Conservation (phyloP, 2,888 invertebrate genomes). For the Bedellia somnulentella region DNA sequence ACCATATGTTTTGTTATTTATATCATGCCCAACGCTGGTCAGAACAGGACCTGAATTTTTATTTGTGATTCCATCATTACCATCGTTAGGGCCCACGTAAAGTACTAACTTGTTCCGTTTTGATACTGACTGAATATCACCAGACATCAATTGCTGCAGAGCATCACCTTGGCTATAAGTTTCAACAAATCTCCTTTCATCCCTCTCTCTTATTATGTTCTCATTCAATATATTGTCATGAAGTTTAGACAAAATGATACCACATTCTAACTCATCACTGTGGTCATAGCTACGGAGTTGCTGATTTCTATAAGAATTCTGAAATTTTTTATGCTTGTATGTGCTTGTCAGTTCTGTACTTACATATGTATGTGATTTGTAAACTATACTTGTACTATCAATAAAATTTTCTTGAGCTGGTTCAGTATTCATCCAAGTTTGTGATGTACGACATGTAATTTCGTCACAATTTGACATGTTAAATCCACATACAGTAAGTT, state of each 20-base stretch:
- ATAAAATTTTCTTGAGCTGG: too few species aligned
- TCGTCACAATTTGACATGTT: too few species aligned
- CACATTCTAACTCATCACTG: conserved; percentile 30
- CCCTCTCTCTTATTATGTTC: conserved; percentile 20
- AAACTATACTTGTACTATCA: too few species aligned
- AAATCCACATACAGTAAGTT: background rate
- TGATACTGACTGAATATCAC: conserved; percentile 28
- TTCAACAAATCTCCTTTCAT: conserved; percentile 22
- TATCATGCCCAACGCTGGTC: too few species aligned
- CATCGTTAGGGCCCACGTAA: conserved; percentile 34
- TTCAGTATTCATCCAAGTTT: too few species aligned
- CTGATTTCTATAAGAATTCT: conserved; percentile 17
- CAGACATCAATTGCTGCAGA: conserved; percentile 40
- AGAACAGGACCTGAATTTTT: too few species aligned
- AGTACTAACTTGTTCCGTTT: conserved; percentile 41
- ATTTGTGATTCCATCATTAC: too few species aligned
- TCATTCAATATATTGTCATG: conserved; percentile 33
- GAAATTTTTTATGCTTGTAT: conserved; percentile 22
- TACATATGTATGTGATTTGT: background rate
- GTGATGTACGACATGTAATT: too few species aligned
- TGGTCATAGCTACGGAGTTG: conserved; percentile 11
- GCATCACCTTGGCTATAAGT: conserved; percentile 30
- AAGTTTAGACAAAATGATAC: conserved; percentile 29
- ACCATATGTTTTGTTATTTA: too few species aligned
- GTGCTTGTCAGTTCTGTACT: conserved; percentile 12